Evolutionary conservation across 2,888 invertebrate species (phyloP), one percentile per base, ranked within the genome.

Genomic region (Athripsodes cinereus): DNA sequence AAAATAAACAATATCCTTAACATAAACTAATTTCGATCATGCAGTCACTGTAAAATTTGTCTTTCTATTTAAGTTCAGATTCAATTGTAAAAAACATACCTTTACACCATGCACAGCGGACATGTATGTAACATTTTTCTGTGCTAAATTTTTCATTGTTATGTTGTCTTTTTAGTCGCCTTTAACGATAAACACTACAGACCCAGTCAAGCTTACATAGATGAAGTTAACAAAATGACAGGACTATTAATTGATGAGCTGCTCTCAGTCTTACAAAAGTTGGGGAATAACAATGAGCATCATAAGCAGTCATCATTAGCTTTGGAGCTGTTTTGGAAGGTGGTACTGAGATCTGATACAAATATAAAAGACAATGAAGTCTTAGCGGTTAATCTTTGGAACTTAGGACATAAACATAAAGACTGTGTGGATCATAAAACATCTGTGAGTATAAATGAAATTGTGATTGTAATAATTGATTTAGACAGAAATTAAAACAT

Each of bases 111-210:
- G n/a, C n/a, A n/a, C n/a, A n/a, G n/a, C n/a, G n/a, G n/a, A n/a
- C n/a, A n/a, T n/a, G n/a, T n/a, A n/a, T n/a, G n/a, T n/a, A n/a
- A n/a, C n/a, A n/a, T n/a, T n/a, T n/a, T n/a, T n/a, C n/a, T n/a
- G n/a, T n/a, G n/a, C n/a, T n/a, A n/a, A n/a, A n/a, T n/a, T n/a
- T n/a, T n/a, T n/a, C n/a, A n/a, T n/a, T n/a, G n/a, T n/a, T n/a
- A n/a, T n/a, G n/a, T n/a, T n/a, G n/a, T n/a, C 65, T 66, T 76
- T 76, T 67, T 66, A 86, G 93, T 96, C 61, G 88, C 96, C 68
- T 94, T 96, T 2, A 97, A 97, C 70, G 96, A 97, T 72, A 82
- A 87, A 58, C 75, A 97, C 44, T 97, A 96, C 70, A 96, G 96
- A 6, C 85, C 87, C 11, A 95, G 96, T 74, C 82, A 85, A 13